Evolutionary conservation across 2,797 vertebrate genomes (phyloP).

Genomic region (Pterois miles): DNA sequence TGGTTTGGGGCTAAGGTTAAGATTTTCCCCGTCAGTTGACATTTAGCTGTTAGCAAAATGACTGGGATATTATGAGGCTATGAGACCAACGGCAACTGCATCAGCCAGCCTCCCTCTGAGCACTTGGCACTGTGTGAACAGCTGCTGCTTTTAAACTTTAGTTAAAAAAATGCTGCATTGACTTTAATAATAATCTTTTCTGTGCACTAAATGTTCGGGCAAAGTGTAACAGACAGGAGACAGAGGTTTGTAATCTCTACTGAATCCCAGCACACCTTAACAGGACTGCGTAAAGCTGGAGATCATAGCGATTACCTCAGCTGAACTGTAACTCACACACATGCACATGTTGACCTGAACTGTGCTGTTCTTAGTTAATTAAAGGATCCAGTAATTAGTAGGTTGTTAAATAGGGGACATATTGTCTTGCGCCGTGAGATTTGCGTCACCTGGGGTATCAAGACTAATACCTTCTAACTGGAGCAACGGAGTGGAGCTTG

Average conservation of each 20-base stretch:
- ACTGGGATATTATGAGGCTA: slow-evolving; percentile 1
- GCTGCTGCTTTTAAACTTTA: slow-evolving; percentile 36
- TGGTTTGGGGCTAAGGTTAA: slow-evolving; percentile 4
- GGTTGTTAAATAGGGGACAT: slow-evolving; percentile 46
- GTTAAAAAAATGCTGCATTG: slow-evolving; percentile 7
- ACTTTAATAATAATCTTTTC: slow-evolving; percentile 24
- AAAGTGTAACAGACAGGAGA: slow-evolving; percentile 8
- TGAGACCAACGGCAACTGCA: slow-evolving; percentile 17
- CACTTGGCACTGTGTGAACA: slow-evolving; percentile 32
- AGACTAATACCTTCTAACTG: slow-evolving; percentile 32
- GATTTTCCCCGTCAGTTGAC: slow-evolving; percentile 11
- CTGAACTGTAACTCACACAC: slow-evolving; percentile 35
- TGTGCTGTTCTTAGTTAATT: slow-evolving; percentile 36
- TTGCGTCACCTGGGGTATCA: slow-evolving; percentile 22
- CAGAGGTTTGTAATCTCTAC: slow-evolving; percentile 41
- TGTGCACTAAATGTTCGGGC: not conserved
- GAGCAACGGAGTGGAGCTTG: slow-evolving; percentile 19
- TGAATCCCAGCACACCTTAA: slow-evolving; percentile 54
- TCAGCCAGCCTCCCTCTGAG: slow-evolving; percentile 40
- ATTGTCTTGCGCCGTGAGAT: slow-evolving; percentile 32
- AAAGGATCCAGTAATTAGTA: slow-evolving; percentile 53
- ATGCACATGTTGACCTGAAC: slow-evolving; percentile 18
- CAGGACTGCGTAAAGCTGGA: slow-evolving; percentile 30
- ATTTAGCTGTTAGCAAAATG: slow-evolving; percentile 19
- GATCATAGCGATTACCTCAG: slow-evolving; percentile 55